Evolutionary conservation across 2,113 vertebrate species (phyloP).

Genomic region (Grammomys dolichurus): DNA sequence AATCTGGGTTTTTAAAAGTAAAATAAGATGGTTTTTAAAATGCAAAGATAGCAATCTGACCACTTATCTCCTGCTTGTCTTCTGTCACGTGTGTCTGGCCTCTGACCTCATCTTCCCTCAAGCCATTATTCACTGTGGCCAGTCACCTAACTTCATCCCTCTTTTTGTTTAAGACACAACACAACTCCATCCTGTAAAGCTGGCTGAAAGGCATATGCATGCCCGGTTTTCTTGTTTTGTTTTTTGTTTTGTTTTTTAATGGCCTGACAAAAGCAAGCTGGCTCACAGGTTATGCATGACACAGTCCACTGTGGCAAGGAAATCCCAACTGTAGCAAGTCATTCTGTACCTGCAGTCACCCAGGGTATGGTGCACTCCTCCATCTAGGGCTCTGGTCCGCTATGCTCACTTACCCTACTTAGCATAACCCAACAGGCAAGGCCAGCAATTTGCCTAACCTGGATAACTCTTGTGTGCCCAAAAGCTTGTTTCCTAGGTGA

Average conservation of each 20-base stretch:
- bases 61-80: neutral
- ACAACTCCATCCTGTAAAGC: neutral
- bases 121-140: neutral
- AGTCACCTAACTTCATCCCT: neutral
- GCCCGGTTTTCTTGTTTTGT: neutral
- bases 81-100: neutral
- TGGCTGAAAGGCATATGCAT: neutral
- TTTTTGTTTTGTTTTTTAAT: neutral
- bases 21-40: neutral
- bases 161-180: neutral
- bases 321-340: neutral
- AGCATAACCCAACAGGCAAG: neutral
- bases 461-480: neutral
- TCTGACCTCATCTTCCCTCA: neutral
- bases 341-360: neutral
- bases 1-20: neutral
- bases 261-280: neutral
- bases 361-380: neutral
- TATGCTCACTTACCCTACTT: neutral
- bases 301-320: neutral
- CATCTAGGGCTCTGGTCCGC: neutral
- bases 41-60: neutral
- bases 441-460: neutral
- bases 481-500: neutral
- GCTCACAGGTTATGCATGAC: neutral